Conservation (phyloP, 2,797 vertebrate species). For the Gymnothorax javanicus region DNA sequence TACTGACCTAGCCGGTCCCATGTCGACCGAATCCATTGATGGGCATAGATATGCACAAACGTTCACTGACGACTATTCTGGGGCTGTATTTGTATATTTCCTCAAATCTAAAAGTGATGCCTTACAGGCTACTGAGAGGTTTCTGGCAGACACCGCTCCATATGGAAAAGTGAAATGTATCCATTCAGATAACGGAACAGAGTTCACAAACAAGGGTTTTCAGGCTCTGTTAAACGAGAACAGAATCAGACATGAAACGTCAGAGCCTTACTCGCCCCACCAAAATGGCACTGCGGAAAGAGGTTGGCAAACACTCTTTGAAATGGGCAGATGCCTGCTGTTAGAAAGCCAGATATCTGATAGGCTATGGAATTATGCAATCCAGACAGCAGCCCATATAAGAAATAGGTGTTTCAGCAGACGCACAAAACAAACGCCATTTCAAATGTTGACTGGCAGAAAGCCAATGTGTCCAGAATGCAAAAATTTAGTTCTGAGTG, state of each 20-base stretch:
- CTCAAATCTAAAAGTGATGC: slow-evolving; percentile 24
- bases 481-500: too few species aligned
- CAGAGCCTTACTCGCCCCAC: slow-evolving; percentile 29
- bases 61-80: slow-evolving; percentile 40
- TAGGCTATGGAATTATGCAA: slow-evolving; percentile 31
- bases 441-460: too few species aligned
- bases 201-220: slow-evolving; percentile 37
- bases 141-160: slow-evolving; percentile 29
- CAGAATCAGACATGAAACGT: not conserved
- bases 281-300: slow-evolving; percentile 40
- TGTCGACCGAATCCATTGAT: slow-evolving; percentile 22
- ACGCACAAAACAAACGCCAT: slow-evolving; percentile 29
- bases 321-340: slow-evolving; percentile 16
- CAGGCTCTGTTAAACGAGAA: slow-evolving; percentile 12
- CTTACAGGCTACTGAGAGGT: slow-evolving; percentile 22
- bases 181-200: slow-evolving; percentile 33
- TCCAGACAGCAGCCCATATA: slow-evolving; percentile 31
- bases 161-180: slow-evolving; percentile 30
- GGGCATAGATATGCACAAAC: not conserved
- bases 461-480: too few species aligned
- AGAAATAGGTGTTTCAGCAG: slow-evolving; percentile 11
- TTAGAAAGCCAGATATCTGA: slow-evolving; percentile 39
- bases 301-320: slow-evolving; percentile 35
- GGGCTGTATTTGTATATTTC: slow-evolving; percentile 39
- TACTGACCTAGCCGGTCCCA: slow-evolving; percentile 30